phyloP scores from a whole-genome alignment of 2,113 vertebrate genomes.

The Hemiprocne comata region DNA sequence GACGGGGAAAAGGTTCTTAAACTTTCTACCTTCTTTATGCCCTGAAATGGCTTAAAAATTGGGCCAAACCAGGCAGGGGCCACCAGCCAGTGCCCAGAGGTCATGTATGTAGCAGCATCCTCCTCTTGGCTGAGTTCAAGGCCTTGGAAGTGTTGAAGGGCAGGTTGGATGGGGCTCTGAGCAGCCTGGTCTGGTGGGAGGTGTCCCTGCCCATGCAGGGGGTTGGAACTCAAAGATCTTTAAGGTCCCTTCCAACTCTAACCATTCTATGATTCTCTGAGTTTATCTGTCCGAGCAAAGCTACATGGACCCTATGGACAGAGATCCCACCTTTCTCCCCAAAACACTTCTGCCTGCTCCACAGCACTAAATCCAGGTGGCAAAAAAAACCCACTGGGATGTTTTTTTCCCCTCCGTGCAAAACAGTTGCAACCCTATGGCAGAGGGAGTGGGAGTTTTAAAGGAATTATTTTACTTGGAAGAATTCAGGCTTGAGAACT shows the following conservation, averaged over 20 bases:
- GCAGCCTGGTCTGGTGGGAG: no score
- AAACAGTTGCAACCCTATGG: background rate
- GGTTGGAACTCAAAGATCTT: no score
- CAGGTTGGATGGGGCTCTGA: no score
- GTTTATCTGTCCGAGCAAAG: background rate
- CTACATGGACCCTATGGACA: no score
- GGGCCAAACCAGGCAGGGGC: no score
- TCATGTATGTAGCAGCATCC: background rate
- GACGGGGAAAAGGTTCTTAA: background rate
- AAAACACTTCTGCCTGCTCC: background rate
- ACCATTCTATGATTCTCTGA: no score
- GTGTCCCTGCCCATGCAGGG: no score
- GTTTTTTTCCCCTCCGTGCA: rapidly evolving
- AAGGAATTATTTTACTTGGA: background rate
- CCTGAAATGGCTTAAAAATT: background rate
- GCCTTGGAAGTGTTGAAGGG: no score
- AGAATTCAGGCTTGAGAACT: background rate
- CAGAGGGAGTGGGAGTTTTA: background rate
- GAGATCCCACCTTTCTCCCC: background rate
- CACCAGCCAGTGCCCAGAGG: background rate
- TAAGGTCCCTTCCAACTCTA: no score
- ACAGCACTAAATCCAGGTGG: background rate
- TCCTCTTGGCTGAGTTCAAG: no score
- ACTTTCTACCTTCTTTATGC: background rate
- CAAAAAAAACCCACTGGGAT: background rate